Percentiles rank a stretch among this genome's conserved stretches.
phyloP scores from a whole-genome alignment of 2,113 vertebrate species.

The Laticauda colubrina region DNA sequence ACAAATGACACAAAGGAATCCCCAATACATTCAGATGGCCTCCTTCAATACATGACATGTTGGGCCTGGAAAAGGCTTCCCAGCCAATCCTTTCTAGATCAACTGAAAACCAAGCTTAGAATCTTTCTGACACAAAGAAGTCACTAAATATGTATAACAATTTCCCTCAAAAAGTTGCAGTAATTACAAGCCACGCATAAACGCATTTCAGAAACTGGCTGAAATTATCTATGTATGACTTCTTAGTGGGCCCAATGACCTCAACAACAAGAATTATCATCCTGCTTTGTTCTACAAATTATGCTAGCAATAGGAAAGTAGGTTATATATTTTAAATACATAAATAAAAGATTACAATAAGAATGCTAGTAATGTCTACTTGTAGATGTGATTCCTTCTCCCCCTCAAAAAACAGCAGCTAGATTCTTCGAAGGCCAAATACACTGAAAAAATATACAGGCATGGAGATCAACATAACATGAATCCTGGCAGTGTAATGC shows the following conservation, averaged over 20 bases:
- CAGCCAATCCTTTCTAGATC: background rate
- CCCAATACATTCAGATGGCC: background rate
- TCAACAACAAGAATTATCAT: background rate
- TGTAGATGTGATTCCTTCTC: background rate
- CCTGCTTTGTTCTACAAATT: background rate
- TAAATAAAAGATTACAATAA: background rate
- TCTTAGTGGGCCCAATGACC: background rate
- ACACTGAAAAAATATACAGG: background rate
- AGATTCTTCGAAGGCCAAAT: background rate
- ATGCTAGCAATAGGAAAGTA: background rate
- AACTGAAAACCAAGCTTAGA: background rate
- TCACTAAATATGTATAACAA: conserved; percentile 51
- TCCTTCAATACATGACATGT: conserved; percentile 47
- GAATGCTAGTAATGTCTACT: background rate
- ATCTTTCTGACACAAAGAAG: conserved; percentile 36
- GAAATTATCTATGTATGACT: conserved; percentile 43
- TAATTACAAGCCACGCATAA: conserved; percentile 50
- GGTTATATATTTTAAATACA: background rate
- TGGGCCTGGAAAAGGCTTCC: background rate
- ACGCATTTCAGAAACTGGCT: conserved; percentile 32
- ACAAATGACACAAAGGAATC: conserved; percentile 39
- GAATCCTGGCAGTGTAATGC: background rate
- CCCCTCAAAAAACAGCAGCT: background rate
- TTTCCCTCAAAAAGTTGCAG: conserved; percentile 66
- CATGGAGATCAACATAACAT: background rate